A percentile compares a stretch with the other conserved stretches of the same genome.
These are phyloP conservation scores for Sipha maydis DNA, from an alignment of 2,888 invertebrate genomes.

Conservation along the genomic window DNA sequence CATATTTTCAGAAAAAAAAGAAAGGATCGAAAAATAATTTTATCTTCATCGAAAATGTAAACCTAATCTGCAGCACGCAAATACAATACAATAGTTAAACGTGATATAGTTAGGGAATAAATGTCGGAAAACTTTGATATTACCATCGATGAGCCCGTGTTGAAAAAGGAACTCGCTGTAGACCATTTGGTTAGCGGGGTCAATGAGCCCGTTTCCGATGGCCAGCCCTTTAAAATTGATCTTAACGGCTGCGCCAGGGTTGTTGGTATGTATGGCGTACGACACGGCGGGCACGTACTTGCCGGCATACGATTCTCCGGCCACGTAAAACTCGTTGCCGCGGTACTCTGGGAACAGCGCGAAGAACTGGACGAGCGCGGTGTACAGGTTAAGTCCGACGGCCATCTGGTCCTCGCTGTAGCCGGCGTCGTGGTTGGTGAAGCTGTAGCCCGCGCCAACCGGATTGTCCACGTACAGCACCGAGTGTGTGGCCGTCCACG, in stretches of 20 bases:
- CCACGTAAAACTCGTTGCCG: slow-evolving; percentile 82
- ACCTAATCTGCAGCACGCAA: too few species aligned
- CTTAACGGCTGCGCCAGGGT: slow-evolving; percentile 71
- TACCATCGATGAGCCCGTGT: slow-evolving; percentile 71
- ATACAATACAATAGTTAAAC: too few species aligned
- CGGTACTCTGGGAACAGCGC: slow-evolving; percentile 81
- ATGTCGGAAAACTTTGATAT: background rate
- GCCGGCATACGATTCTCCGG: slow-evolving; percentile 91
- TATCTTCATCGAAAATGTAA: too few species aligned
- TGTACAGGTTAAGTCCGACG: slow-evolving; percentile 83
- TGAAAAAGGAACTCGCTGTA: slow-evolving; percentile 86
- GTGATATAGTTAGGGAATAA: too few species aligned
- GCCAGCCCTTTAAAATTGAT: slow-evolving; percentile 79
- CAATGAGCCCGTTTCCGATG: slow-evolving; percentile 84
- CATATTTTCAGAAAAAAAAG: too few species aligned
- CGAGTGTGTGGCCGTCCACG: slow-evolving; percentile 83
- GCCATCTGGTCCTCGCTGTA: slow-evolving; percentile 82
- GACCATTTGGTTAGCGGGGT: slow-evolving; percentile 80
- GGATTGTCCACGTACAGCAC: slow-evolving; percentile 93
- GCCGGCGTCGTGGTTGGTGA: slow-evolving; percentile 79
- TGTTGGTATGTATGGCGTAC: slow-evolving; percentile 74
- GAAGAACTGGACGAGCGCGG: slow-evolving; percentile 83
- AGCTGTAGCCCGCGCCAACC: slow-evolving; percentile 92
- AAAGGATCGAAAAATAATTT: too few species aligned
- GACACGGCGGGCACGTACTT: slow-evolving; percentile 82